Percentiles rank a stretch among this genome's conserved stretches.
Evolutionary conservation across 2,113 vertebrate genomes (phyloP).

Genomic region (Zosterops hypoxanthus): DNA sequence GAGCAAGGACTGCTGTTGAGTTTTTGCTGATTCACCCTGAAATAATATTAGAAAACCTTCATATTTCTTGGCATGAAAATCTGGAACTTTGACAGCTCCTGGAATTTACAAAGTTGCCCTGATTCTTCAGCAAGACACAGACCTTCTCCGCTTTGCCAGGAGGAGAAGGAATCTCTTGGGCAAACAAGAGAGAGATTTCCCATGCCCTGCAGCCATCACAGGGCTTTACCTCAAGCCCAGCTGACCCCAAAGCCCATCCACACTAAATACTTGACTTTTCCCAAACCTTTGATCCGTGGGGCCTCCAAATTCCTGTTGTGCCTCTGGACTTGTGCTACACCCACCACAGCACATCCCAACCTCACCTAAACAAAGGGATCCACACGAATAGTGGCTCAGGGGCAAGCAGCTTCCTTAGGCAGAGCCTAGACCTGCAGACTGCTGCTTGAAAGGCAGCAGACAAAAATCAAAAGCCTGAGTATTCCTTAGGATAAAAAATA

Average conservation of each 20-base stretch:
- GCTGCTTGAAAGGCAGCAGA: neutral
- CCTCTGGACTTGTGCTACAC: neutral
- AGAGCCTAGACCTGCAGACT: neutral
- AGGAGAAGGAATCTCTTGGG: neutral
- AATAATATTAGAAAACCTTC: neutral
- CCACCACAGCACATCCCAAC: neutral
- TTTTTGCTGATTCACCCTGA: constrained; percentile 24
- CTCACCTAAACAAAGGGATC: neutral
- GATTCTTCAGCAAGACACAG: neutral
- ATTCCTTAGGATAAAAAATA: neutral
- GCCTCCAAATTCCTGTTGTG: neutral
- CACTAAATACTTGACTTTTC: neutral
- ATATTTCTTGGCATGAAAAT: neutral
- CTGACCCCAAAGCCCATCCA: neutral
- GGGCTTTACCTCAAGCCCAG: neutral
- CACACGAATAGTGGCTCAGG: neutral
- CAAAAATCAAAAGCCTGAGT: neutral
- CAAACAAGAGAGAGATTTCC: neutral
- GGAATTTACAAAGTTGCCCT: neutral
- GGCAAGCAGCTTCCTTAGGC: neutral
- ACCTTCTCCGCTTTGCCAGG: neutral
- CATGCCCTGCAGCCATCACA: neutral
- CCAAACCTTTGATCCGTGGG: neutral
- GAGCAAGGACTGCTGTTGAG: neutral
- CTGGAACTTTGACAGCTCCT: neutral